Evolutionary conservation across 53 echinoderm and acorn worm species (phyloP), one percentile per base, ranked within the genome.

Genomic region (Mesocentrotus franciscanus): DNA sequence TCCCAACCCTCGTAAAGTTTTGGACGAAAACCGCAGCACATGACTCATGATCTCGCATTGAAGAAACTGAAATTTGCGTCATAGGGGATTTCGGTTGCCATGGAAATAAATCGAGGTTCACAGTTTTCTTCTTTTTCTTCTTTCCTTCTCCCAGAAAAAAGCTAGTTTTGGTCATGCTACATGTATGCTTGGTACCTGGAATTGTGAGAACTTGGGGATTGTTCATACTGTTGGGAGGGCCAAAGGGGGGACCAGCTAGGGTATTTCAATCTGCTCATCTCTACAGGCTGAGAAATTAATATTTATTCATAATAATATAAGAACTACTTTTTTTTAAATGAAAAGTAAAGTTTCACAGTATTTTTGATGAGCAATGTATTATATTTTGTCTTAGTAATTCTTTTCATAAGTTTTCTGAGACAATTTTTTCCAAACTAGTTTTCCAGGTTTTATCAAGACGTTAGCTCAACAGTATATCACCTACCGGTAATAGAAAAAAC

Each of bases 51-150:
- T 57, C 58, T 87, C 6, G 58, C 0, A n/a, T 58, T 12, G 29
- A n/a, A 57, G 87, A 87, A 87, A 58, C 87, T 57, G 58, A 87
- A 24, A 58, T 87, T 29, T 87, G 87, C 87, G 87, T 87, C 87
- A 87, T 57, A 27, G 9, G 17, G 87, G 87, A 87, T 87, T 15
- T 4, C 20, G 56, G 87, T 58, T 87, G 58, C 87, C 57, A 58
- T 87, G 27, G 87, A 87, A 87, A 87, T 24, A 27, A 87, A 58
- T 87, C 27, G 29, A 87, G 57, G 87, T 24, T 29, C 55, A 49
- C 87, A 87, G n/a, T 87, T 87, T 87, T 58, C 1, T 11, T 56
- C 58, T 58, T 58, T 81, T 18, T 81, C 32, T 74, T 74, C 12
- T 49, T 49, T 49, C 8, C 22, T 81, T 39, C 18, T 81, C 36